Conservation (phyloP, 2,888 invertebrate species). For the Pandemis heparana region DNA sequence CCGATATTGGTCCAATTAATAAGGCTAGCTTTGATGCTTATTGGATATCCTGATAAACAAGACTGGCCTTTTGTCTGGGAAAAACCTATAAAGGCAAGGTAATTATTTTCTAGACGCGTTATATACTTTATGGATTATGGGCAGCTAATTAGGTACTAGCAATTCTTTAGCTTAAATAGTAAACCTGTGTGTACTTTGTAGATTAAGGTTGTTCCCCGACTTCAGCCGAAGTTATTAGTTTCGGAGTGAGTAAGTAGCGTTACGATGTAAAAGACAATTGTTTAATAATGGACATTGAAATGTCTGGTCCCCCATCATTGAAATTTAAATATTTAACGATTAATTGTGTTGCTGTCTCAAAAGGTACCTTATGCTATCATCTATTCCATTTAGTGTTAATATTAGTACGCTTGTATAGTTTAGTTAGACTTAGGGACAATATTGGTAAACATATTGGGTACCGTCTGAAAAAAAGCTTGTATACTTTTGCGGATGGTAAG, state of each 20-base stretch:
- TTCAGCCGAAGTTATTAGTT: neutral
- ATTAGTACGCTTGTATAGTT: no score
- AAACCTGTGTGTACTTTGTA: neutral
- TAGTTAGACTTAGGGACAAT: no score
- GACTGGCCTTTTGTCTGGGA: neutral
- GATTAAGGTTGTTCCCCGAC: neutral
- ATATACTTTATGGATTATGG: neutral
- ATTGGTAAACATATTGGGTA: no score
- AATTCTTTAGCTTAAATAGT: neutral
- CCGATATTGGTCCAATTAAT: slow-evolving; percentile 5
- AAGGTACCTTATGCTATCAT: no score
- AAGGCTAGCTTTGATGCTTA: neutral
- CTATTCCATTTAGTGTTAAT: no score
- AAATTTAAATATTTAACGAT: no score
- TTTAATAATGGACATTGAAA: no score
- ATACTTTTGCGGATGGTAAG: no score
- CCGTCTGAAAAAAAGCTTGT: no score
- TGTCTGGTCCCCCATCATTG: no score
- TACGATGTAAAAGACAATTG: no score
- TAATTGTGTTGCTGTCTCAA: no score
- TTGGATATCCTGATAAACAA: slow-evolving; percentile 4
- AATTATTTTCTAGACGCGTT: neutral
- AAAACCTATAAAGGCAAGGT: neutral
- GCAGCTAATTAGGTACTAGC: neutral
- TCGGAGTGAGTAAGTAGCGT: neutral